Evolutionary conservation across 2,113 vertebrate genomes (phyloP).

Genomic region (Murina feae): DNA sequence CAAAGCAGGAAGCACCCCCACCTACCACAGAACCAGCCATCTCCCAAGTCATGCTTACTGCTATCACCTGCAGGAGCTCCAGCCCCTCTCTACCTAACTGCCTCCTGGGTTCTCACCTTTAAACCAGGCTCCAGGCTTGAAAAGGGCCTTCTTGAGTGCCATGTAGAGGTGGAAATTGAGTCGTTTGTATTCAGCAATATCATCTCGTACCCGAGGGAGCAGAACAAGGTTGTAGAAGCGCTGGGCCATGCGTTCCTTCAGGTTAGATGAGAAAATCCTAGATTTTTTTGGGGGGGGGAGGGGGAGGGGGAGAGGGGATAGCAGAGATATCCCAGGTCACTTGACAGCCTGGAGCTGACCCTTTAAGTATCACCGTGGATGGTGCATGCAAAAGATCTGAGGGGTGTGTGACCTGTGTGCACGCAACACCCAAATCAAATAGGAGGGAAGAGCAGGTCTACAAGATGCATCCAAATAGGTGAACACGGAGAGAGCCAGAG

Average conservation of each 20-base stretch:
- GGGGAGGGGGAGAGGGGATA: no score
- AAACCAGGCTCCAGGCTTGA: slow-evolving; percentile 98
- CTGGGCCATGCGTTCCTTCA: slow-evolving; percentile 97
- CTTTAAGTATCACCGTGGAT: not conserved
- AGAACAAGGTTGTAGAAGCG: slow-evolving; percentile 96
- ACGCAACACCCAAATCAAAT: not conserved
- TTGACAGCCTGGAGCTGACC: not conserved
- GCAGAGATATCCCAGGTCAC: not conserved
- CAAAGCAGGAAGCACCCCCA: not conserved
- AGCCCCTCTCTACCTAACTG: no score
- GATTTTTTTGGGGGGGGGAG: not conserved
- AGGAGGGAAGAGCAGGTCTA: not conserved
- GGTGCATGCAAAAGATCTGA: not conserved
- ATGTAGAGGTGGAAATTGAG: slow-evolving; percentile 98
- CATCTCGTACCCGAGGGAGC: slow-evolving; percentile 91
- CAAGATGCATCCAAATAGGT: not conserved
- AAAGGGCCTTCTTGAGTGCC: slow-evolving; percentile 95
- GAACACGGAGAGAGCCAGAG: not conserved
- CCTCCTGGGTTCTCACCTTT: slow-evolving; percentile 85
- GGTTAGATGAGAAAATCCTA: slow-evolving; percentile 97
- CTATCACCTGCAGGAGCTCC: not conserved
- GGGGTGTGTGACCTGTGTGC: not conserved
- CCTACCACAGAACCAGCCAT: no score
- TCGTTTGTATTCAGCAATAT: slow-evolving; percentile 93
- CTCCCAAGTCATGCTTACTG: not conserved